Percentiles rank a stretch among this genome's conserved stretches.
Evolutionary conservation across 2,888 invertebrate genomes (phyloP).

Genomic region (Ophion ellenae): DNA sequence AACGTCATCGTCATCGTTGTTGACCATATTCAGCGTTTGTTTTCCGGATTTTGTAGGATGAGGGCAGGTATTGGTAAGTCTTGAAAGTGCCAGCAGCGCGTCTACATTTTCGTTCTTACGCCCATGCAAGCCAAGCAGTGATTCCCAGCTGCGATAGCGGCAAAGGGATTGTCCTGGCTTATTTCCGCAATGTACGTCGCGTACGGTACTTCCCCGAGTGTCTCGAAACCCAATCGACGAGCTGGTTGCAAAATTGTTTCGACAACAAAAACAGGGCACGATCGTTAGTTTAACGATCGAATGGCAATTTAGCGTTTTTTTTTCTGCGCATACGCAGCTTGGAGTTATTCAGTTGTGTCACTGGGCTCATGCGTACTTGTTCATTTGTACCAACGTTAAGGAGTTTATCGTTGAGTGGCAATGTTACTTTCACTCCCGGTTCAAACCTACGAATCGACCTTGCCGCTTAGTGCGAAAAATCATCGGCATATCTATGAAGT

Average conservation of each 20-base stretch:
- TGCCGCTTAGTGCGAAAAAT: conserved; percentile 4
- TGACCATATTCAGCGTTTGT: neutral
- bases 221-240: conserved; percentile 63
- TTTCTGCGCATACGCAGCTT: neutral
- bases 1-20: neutral
- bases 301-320: conserved; percentile 6
- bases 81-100: neutral
- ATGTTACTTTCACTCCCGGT: conserved; percentile 53
- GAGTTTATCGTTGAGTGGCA: conserved; percentile 38
- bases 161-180: conserved; percentile 42
- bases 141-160: conserved; percentile 46
- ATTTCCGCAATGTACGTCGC: neutral
- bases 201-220: conserved; percentile 66
- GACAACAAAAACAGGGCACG: neutral
- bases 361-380: neutral
- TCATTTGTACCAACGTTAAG: neutral
- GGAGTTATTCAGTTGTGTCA: conserved; percentile 7
- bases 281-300: conserved; percentile 21
- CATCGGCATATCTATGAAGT: neutral
- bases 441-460: conserved; percentile 34
- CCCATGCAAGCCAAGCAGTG: conserved; percentile 67
- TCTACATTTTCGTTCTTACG: conserved; percentile 3
- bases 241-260: conserved; percentile 44
- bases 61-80: neutral
- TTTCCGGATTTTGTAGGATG: neutral